Conservation (phyloP, 2,888 invertebrate genomes). For the Orthosia incerta region DNA sequence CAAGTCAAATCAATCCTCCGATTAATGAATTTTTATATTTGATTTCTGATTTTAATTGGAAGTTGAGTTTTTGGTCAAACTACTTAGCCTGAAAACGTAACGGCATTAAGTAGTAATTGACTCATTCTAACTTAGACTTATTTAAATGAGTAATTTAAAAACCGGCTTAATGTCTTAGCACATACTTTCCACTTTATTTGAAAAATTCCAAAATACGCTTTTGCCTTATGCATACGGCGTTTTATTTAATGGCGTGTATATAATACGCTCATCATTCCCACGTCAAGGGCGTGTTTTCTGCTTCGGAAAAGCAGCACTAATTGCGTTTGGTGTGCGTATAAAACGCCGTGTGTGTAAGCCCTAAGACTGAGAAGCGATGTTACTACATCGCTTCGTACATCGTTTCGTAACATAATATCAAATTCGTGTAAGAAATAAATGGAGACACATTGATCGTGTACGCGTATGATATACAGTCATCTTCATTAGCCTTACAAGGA, state of each 20-base stretch:
- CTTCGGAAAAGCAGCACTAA: neutral
- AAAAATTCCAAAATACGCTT: neutral
- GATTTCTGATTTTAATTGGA: no score
- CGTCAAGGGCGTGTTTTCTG: neutral
- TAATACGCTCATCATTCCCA: no score
- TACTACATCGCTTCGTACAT: no score
- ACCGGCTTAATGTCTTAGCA: neutral
- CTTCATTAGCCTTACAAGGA: conserved; percentile 12
- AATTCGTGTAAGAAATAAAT: conserved; percentile 18
- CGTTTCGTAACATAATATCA: conserved; percentile 18
- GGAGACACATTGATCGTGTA: conserved; percentile 12
- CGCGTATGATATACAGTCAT: conserved; percentile 19
- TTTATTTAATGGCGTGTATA: no score
- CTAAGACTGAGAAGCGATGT: neutral
- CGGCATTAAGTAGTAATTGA: no score
- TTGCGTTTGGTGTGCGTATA: neutral
- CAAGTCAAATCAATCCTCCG: no score
- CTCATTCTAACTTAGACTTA: no score
- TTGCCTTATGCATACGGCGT: no score
- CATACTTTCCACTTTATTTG: neutral
- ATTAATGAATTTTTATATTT: no score
- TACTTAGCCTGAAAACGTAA: no score
- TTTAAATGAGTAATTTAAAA: no score
- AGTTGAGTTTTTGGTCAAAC: no score
- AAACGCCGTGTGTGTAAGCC: neutral